Evolutionary conservation across 2,797 vertebrate species (phyloP).

Genomic region (Chelonia mydas): DNA sequence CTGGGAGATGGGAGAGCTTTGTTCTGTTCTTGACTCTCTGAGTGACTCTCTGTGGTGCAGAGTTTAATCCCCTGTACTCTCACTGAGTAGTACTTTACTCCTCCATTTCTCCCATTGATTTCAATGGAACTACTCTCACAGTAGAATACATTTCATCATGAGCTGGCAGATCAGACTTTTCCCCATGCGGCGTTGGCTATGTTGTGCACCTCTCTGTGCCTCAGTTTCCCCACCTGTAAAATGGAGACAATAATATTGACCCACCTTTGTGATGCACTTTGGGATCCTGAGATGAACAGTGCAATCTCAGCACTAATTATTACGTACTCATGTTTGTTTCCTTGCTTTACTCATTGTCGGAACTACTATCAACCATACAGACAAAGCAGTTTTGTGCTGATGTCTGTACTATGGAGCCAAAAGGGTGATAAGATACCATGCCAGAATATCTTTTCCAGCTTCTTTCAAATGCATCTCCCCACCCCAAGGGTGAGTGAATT

Average conservation of each 20-base stretch:
- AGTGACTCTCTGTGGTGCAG: background rate
- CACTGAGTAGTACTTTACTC: background rate
- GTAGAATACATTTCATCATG: background rate
- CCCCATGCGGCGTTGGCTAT: background rate
- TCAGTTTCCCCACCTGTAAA: fast-evolving
- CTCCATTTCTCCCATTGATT: background rate
- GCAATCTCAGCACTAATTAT: background rate
- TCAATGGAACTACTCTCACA: background rate
- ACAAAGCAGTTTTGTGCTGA: background rate
- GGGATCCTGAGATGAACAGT: background rate
- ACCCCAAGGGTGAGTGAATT: background rate
- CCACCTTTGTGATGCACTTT: background rate
- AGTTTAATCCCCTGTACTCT: background rate
- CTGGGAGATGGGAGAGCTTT: background rate
- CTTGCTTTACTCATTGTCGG: background rate
- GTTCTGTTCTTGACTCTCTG: background rate
- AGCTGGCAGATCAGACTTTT: background rate
- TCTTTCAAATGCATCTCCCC: background rate
- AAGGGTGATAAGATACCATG: fast-evolving
- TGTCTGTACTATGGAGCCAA: background rate
- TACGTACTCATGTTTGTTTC: background rate
- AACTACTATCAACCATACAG: background rate
- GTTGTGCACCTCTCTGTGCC: background rate
- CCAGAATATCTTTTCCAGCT: background rate
- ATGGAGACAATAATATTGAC: background rate